Evolutionary conservation across 2,113 vertebrate genomes (phyloP), one percentile per base, ranked within the genome.

Genomic region (Pandion haliaetus): DNA sequence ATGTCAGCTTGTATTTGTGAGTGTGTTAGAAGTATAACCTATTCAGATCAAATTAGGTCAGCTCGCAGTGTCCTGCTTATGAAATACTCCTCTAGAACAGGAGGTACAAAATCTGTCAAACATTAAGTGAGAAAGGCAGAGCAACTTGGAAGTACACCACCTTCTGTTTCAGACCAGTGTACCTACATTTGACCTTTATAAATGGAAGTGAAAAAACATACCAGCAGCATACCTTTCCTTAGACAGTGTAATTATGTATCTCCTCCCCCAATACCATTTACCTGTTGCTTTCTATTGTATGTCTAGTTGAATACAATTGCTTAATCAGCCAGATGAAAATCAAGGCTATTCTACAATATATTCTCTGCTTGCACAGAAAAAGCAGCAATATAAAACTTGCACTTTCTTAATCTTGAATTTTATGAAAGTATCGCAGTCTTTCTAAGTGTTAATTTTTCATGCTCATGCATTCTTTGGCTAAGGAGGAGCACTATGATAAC

Each of bases 11-110:
- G 50, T 85, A 52, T 86, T 77, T 87, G 42, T 62, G 80, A 79
- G 24, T 88, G 62, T 87, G 71, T 84, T 90, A 61, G 63, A 90
- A 80, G 63, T 79, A 42, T 66, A 82, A 69, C 58, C 52, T 63
- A 71, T 85, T 93, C 63, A 62, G 15, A 88, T 91, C 55, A 95
- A 96, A 98, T 76, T 95, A 95, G 97, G 96, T 95, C 96, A 96
- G 62, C 65, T 74, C 4, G 20, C 79, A 66, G n/a, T 74, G 78
- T 89, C 92, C 77, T 87, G 71, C 58, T 91, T 91, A 49, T 62
- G 74, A 92, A 90, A 87, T 24, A 45, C 14, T 18, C 15, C 36
- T 80, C 54, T 69, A 81, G 50, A 94, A 42, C 17, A 76, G n/a
- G 26, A 74, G 45, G 59, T 38, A 50, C 4, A 69, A 57, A 54